Evolutionary conservation across 35 echinoderm and acorn worm genomes (phyloP).

Genomic region (Ophiothrix spiculata): DNA sequence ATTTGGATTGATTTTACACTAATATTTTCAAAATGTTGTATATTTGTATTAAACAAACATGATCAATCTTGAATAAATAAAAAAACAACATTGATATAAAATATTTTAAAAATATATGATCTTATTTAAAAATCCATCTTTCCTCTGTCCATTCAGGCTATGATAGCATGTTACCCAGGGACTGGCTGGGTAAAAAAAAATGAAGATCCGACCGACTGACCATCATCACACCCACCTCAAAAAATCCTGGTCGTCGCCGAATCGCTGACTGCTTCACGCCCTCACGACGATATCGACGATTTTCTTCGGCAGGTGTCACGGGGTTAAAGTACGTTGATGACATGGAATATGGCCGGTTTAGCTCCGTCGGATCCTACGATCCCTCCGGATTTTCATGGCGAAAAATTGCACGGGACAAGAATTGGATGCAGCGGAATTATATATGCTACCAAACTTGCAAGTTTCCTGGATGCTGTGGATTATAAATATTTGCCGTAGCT

Average conservation of each 20-base stretch:
- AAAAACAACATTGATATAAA: too few relatives aligned
- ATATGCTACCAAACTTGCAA: neutral
- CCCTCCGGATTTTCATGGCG: neutral
- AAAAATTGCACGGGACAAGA: conserved; percentile 4
- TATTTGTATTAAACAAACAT: too few relatives aligned
- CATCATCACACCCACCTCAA: neutral
- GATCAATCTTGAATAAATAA: too few relatives aligned
- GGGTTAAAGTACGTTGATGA: conserved; percentile 12
- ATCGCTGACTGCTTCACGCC: neutral
- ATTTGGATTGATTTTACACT: too few relatives aligned
- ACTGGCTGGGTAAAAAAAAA: too few relatives aligned
- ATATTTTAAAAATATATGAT: too few relatives aligned
- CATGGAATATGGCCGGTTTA: neutral
- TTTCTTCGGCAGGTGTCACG: conserved; percentile 4
- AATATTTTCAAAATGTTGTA: too few relatives aligned
- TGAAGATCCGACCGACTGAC: too few relatives aligned
- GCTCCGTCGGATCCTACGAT: neutral
- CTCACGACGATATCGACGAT: neutral
- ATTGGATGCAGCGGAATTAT: neutral
- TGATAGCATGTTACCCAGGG: too few relatives aligned
- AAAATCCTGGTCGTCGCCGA: neutral
- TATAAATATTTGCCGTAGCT: neutral
- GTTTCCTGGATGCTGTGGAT: neutral
- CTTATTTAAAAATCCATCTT: too few relatives aligned
- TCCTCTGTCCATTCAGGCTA: too few relatives aligned